Conservation (phyloP, 2,888 invertebrate genomes). For the Galeruca laticollis region DNA sequence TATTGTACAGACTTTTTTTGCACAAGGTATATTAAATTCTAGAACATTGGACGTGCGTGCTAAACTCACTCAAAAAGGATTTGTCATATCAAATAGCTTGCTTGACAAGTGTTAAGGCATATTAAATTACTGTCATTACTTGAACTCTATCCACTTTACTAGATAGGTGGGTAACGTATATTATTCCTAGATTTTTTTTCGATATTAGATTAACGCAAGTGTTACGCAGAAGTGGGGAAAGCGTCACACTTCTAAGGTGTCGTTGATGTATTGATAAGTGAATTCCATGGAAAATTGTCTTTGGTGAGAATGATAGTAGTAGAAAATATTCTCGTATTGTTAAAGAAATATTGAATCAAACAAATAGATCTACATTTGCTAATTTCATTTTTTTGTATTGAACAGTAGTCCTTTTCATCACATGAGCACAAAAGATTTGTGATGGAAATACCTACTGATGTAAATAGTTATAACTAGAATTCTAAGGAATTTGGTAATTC, state of each 20-base stretch:
- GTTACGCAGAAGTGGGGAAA: constrained; percentile 23
- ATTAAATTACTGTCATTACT: constrained; percentile 43
- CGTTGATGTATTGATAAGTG: constrained; percentile 8
- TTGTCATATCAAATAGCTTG: constrained; percentile 46
- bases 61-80: constrained; percentile 43
- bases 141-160: constrained; percentile 42
- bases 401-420: too few species aligned
- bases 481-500: too few species aligned
- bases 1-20: too few species aligned
- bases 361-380: too few species aligned
- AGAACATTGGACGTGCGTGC: constrained; percentile 39
- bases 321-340: neutral
- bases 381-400: too few species aligned
- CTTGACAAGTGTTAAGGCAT: constrained; percentile 43
- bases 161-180: constrained; percentile 34
- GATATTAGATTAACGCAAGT: constrained; percentile 40
- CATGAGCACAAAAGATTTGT: too few species aligned
- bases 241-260: constrained; percentile 28
- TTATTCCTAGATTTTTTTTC: constrained; percentile 39
- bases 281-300: neutral
- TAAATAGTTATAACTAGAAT: too few species aligned
- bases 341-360: neutral
- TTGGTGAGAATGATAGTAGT: neutral
- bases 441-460: too few species aligned
- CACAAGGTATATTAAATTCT: constrained; percentile 2